Conservation (phyloP, 2,797 vertebrate genomes). For the Clamator glandarius region DNA sequence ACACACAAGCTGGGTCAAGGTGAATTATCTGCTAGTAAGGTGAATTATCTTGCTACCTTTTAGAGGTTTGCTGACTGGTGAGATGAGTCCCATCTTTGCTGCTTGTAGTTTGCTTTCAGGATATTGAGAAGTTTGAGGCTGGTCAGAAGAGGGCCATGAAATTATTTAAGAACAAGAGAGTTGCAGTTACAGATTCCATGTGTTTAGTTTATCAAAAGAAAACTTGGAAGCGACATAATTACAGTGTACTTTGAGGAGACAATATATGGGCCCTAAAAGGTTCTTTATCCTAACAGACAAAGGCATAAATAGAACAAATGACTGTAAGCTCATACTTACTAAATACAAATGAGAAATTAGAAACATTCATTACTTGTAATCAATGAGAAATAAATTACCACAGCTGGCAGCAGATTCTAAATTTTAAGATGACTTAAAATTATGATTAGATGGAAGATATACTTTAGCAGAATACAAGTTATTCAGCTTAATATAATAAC, state of each 20-base stretch:
- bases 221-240: background rate
- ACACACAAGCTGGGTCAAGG: background rate
- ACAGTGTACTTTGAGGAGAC: background rate
- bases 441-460: background rate
- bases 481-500: background rate
- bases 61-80: background rate
- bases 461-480: background rate
- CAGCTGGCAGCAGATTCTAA: background rate
- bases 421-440: constrained; percentile 18
- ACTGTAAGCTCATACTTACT: background rate
- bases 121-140: background rate
- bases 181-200: background rate
- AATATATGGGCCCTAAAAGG: background rate
- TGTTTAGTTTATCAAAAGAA: background rate
- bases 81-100: background rate
- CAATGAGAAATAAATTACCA: constrained; percentile 37
- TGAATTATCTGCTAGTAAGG: background rate
- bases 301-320: background rate
- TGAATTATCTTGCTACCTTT: too few relatives aligned
- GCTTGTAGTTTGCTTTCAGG: background rate
- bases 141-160: background rate
- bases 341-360: constrained; percentile 45
- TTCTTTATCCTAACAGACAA: background rate
- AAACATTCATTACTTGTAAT: constrained; percentile 16
- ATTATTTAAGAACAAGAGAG: background rate